Percentiles rank a stretch among this genome's conserved stretches.
phyloP scores from a whole-genome alignment of 2,797 vertebrate species.

The Darevskia mixta region DNA sequence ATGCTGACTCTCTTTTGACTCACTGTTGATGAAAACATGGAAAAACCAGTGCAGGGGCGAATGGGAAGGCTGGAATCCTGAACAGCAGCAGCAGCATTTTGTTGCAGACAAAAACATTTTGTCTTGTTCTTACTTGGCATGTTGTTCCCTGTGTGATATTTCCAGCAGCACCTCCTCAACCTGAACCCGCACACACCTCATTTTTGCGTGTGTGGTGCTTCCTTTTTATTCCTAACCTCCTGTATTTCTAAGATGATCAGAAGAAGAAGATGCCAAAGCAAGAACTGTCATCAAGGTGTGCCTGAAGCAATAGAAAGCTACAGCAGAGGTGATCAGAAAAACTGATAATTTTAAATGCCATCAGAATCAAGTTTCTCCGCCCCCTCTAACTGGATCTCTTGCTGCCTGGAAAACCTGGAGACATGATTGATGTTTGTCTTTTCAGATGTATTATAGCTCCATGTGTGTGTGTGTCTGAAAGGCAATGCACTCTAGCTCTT shows the following conservation, averaged over 20 bases:
- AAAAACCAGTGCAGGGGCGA: not conserved
- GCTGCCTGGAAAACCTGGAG: not conserved
- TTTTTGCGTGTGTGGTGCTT: not conserved
- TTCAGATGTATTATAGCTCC: not conserved
- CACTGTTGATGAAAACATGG: not conserved
- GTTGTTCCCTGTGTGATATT: not conserved
- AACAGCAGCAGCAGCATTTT: not conserved
- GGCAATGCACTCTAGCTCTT: too few relatives aligned
- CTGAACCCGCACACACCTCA: not conserved
- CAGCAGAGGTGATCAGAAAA: not conserved
- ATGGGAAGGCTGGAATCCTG: not conserved
- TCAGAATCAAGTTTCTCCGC: too few relatives aligned
- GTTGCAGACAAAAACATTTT: not conserved
- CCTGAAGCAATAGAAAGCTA: not conserved
- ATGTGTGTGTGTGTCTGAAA: too few relatives aligned
- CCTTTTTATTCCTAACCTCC: not conserved
- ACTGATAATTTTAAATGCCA: too few relatives aligned
- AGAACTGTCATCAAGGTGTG: not conserved
- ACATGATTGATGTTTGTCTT: too few relatives aligned
- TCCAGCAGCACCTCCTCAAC: not conserved
- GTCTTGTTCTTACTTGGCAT: not conserved
- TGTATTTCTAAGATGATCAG: not conserved
- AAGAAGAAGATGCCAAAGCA: not conserved
- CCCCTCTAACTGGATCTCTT: too few relatives aligned
- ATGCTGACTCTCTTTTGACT: not conserved